phyloP scores from a whole-genome alignment of 2,797 vertebrate genomes.

The Leptodon cayanensis region DNA sequence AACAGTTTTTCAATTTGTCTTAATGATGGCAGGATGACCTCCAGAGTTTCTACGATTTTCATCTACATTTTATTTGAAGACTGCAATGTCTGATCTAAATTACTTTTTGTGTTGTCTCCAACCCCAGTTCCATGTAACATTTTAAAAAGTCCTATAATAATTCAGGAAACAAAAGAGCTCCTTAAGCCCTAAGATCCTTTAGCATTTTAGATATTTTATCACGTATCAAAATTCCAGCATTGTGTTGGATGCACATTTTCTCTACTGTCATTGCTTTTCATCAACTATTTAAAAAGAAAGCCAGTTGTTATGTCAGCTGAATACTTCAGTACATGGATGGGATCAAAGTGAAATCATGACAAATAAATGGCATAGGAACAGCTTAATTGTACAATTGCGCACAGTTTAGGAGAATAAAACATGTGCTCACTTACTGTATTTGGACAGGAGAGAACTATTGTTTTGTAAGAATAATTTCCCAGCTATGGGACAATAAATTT shows the following conservation, averaged over 20 bases:
- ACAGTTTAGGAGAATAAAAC: not conserved
- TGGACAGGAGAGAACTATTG: not conserved
- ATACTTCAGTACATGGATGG: not conserved
- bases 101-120: not conserved
- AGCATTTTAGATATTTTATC: not conserved
- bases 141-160: not conserved
- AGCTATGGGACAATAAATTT: not conserved
- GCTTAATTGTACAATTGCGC: not conserved
- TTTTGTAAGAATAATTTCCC: not conserved
- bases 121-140: not conserved
- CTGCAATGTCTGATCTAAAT: not conserved
- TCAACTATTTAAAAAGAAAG: not conserved
- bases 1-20: conserved; percentile 11
- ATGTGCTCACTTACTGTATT: not conserved
- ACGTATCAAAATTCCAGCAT: not conserved
- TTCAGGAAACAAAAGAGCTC: not conserved
- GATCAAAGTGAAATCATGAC: not conserved
- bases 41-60: not conserved
- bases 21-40: not conserved
- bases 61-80: not conserved
- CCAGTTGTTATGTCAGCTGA: not conserved
- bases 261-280: not conserved
- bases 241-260: not conserved
- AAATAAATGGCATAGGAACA: not conserved
- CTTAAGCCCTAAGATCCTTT: not conserved